Evolutionary conservation across 2,888 invertebrate genomes (phyloP).

Genomic region (Magallana nippona): DNA sequence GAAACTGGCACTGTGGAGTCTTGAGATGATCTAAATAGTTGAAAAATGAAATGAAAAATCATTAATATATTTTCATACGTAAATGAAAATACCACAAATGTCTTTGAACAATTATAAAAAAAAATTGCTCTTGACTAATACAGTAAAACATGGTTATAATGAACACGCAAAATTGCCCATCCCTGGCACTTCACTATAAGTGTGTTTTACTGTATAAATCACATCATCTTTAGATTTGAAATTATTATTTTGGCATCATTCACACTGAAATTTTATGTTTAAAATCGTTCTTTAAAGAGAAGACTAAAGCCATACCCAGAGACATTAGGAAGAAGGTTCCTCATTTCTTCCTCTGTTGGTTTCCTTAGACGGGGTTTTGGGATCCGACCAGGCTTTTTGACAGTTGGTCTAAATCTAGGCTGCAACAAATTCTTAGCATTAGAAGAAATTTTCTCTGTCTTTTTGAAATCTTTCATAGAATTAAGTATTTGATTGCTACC

Average conservation of each 20-base stretch:
- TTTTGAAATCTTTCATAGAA: slow-evolving; percentile 27
- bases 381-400: slow-evolving; percentile 25
- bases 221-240: neutral
- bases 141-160: neutral
- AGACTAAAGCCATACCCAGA: neutral
- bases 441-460: slow-evolving; percentile 33
- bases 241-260: neutral
- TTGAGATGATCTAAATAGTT: slow-evolving; percentile 15
- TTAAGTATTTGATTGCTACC: slow-evolving; percentile 10
- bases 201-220: neutral
- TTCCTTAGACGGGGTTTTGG: neutral
- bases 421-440: slow-evolving; percentile 30
- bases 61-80: neutral
- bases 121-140: neutral
- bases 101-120: neutral
- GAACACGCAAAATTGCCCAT: neutral
- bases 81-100: neutral
- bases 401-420: slow-evolving; percentile 32
- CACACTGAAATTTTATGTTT: neutral
- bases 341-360: slow-evolving; percentile 28
- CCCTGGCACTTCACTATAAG: neutral
- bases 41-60: neutral
- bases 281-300: neutral
- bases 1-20: neutral
- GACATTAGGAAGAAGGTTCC: slow-evolving; percentile 11